Base-by-base conservation (phyloP, 2,113 vertebrate species). In the Oenanthe melanoleuca region DNA sequence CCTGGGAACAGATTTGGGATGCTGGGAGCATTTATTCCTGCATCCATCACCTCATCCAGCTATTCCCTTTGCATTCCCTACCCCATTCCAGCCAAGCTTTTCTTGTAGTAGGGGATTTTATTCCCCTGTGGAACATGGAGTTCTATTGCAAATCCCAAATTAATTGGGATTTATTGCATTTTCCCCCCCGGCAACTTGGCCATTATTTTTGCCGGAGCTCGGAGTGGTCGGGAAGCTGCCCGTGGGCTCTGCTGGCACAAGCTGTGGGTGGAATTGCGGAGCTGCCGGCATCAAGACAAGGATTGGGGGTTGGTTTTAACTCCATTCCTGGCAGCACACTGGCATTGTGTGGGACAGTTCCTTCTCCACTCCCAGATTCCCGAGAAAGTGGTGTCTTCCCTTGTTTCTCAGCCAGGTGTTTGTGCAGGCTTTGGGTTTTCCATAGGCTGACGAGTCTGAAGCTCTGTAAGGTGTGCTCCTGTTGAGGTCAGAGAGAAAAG, bases 231-330 rank as follows among this genome's bases (percentile, higher is more conserved):
- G 89, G 42, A 93, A 89, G 86, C 91, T 92, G 80, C 60, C 69
- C 28, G 72, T 95, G 94, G 95, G 93, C 94, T 97, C 55, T 3
- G 34, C 81, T 45, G 52, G 93, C 93, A 88, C 87, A 79, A 66
- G 29, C 78, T 80, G 94, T 96, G 92, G 93, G 94, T 82, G 94
- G 94, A 78, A 78, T 15, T 94, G 86, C 38, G 59, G 94, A 81
- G 42, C 52, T 92, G 78, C 63, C 29, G 38, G 71, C 96, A 72
- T 49, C 3, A 17, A 80, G 88, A 75, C 93, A 47, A 45, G 29
- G 71, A 42, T 7, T 55, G 95, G 93, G 78, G 75, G 95, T 70
- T 93, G 92, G 59, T 92, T 73, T 94, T 73, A 72, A 88, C 78
- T 79, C 53, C 29, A 3, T 42, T 61, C 45, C 63, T 92, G 74